Conservation (phyloP, 2,888 invertebrate species). For the Phyllotreta striolata region DNA sequence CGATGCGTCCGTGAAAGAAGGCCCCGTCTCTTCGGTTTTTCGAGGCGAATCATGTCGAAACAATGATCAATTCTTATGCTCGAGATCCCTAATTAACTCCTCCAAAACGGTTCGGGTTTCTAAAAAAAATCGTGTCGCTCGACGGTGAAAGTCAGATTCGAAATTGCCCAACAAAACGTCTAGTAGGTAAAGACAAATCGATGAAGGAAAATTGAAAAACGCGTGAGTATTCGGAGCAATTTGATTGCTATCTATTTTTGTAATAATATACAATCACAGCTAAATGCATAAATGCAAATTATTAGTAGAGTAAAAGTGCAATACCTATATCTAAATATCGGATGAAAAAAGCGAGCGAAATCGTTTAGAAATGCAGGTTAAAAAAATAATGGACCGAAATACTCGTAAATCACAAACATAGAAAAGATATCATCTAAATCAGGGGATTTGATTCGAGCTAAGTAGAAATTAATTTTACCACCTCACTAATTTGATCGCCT, state of each 20-base stretch:
- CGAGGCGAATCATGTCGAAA: constrained; percentile 28
- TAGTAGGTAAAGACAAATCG: no score
- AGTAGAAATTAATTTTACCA: constrained; percentile 39
- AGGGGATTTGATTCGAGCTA: constrained; percentile 34
- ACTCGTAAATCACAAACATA: constrained; percentile 32
- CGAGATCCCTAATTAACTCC: constrained; percentile 26
- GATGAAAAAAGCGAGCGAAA: constrained; percentile 2
- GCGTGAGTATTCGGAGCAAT: no score
- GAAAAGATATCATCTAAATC: constrained; percentile 36
- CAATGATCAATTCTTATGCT: constrained; percentile 28
- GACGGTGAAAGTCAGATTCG: no score
- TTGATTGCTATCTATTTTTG: no score
- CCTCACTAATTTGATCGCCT: constrained; percentile 35
- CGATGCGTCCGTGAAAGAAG: constrained; percentile 25
- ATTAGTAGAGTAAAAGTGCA: no score
- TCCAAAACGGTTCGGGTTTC: constrained; percentile 23
- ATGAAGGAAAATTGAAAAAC: no score
- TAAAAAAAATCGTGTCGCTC: constrained; percentile 20
- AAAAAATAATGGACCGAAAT: constrained; percentile 36
- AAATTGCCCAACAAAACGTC: no score
- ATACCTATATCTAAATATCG: not conserved
- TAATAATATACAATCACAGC: not conserved
- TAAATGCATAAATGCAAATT: not conserved
- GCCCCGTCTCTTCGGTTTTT: constrained; percentile 16
- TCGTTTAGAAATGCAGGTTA: constrained; percentile 8